These are phyloP conservation scores for Anableps anableps DNA, from an alignment of 2,797 vertebrate genomes.

Conservation along the genomic window DNA sequence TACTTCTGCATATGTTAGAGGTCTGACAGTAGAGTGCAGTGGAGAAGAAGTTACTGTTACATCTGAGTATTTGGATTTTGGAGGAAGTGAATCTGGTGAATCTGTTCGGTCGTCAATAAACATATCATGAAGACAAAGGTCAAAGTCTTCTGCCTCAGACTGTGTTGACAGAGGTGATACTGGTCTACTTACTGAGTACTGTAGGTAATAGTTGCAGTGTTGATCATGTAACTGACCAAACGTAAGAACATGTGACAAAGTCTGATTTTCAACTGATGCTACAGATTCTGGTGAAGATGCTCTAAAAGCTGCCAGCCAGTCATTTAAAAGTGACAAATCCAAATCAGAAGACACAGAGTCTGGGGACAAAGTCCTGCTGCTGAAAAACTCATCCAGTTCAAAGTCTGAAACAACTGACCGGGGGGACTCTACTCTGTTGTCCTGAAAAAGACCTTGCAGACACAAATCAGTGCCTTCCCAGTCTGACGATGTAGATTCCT, in stretches of 20 bases:
- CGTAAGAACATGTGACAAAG: too few relatives aligned
- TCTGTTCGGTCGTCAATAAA: neutral
- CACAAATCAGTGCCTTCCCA: slow-evolving; percentile 46
- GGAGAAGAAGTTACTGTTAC: neutral
- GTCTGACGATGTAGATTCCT: slow-evolving; percentile 38
- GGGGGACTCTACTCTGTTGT: neutral
- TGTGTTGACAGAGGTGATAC: neutral
- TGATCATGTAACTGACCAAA: too few relatives aligned
- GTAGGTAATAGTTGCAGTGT: too few relatives aligned
- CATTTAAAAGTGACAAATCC: too few relatives aligned
- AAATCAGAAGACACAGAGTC: too few relatives aligned
- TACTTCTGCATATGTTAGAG: neutral
- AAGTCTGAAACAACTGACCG: neutral
- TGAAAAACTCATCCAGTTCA: too few relatives aligned
- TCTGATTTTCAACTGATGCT: too few relatives aligned
- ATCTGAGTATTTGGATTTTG: neutral
- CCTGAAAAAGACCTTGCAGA: slow-evolving; percentile 5
- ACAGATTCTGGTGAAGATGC: too few relatives aligned
- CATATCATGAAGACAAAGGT: neutral
- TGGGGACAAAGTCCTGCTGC: too few relatives aligned
- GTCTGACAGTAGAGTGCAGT: neutral
- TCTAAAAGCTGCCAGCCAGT: too few relatives aligned
- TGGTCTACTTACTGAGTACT: neutral
- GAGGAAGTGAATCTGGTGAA: neutral
- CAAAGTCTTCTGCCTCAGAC: neutral